phyloP scores from a whole-genome alignment of 2,888 invertebrate genomes.

The Acheta domesticus region DNA sequence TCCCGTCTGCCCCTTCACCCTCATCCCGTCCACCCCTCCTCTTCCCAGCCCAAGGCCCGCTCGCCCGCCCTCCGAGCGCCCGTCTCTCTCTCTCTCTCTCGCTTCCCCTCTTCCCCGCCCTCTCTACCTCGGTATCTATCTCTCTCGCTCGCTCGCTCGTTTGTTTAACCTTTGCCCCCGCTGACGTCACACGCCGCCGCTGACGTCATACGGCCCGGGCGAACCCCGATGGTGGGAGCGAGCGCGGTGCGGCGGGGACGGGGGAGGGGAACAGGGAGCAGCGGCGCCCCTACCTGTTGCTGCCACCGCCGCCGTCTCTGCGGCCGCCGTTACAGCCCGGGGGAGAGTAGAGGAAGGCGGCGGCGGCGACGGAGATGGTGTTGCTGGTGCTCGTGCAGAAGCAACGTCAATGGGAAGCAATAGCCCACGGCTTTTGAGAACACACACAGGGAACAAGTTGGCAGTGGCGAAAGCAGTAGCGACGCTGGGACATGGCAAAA shows the following conservation, averaged over 20 bases:
- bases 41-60: conserved; percentile 21
- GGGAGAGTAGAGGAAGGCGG: not conserved
- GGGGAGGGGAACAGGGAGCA: not conserved
- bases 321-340: not conserved
- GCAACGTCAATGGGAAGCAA: too few species aligned
- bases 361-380: not conserved
- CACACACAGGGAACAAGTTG: too few species aligned
- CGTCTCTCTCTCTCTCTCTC: conserved; percentile 1
- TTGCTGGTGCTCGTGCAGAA: too few species aligned
- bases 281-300: not conserved
- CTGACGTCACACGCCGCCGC: not conserved
- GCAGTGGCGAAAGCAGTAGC: too few species aligned
- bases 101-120: conserved; percentile 2
- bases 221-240: not conserved
- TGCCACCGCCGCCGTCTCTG: not conserved
- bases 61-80: not conserved
- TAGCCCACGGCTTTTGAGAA: too few species aligned
- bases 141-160: conserved; percentile 2
- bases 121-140: conserved; percentile 21
- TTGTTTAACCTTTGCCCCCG: not conserved
- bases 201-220: not conserved
- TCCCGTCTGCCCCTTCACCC: too few species aligned
- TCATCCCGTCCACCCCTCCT: not conserved
- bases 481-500: too few species aligned
- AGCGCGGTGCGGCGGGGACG: not conserved